Percentiles rank a stretch among this genome's conserved stretches.
phyloP scores from a whole-genome alignment of 2,888 invertebrate genomes.

The Leptura quadrifasciata region DNA sequence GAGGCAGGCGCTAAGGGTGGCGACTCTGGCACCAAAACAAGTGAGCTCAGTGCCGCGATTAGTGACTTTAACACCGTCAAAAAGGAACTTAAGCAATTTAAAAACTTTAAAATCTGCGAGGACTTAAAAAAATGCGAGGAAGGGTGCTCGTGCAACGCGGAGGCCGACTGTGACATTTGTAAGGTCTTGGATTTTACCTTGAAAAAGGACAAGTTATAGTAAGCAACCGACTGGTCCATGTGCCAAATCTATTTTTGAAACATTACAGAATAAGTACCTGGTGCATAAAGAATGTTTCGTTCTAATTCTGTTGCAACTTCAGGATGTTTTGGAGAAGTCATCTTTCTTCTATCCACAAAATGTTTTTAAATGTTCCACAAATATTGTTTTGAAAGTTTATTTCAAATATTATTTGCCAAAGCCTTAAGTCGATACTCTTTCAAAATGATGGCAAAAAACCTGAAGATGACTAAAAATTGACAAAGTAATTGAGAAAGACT shows the following conservation, averaged over 20 bases:
- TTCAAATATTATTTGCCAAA: no score
- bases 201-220: constrained; percentile 71
- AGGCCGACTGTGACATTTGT: constrained; percentile 72
- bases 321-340: not conserved
- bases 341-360: no score
- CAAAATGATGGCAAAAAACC: no score
- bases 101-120: constrained; percentile 72
- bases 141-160: constrained; percentile 71
- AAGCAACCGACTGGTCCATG: constrained; percentile 10
- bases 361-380: no score
- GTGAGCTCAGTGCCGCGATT: constrained; percentile 60
- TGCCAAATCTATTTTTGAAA: constrained; percentile 26
- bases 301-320: not conserved
- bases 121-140: constrained; percentile 72
- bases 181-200: constrained; percentile 72
- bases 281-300: not conserved
- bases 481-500: no score
- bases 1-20: constrained; percentile 24
- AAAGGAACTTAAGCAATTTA: constrained; percentile 69
- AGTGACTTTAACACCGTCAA: constrained; percentile 66
- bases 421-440: no score
- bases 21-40: constrained; percentile 45
- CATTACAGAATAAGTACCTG: not conserved
- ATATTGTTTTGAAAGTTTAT: no score
- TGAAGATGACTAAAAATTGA: no score